phyloP scores from a whole-genome alignment of 2,797 vertebrate genomes.

The Pseudomugil gertrudae region DNA sequence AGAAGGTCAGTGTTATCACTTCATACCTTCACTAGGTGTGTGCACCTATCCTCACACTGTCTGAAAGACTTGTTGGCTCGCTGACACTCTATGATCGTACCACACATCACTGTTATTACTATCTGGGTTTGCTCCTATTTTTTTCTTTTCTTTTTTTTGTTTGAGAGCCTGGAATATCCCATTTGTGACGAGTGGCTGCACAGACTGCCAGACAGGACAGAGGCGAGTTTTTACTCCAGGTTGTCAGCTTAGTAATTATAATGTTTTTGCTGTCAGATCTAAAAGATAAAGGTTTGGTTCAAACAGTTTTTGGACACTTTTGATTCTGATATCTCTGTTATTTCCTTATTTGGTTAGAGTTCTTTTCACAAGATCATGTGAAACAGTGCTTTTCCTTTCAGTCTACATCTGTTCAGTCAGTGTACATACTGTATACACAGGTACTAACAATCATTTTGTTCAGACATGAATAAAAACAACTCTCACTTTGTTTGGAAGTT shows the following conservation, averaged over 20 bases:
- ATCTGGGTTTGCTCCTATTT: neutral
- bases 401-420: conserved; percentile 5
- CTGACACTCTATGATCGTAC: conserved; percentile 34
- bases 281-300: too few species aligned
- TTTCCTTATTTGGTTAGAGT: conserved; percentile 11
- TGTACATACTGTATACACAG: too few species aligned
- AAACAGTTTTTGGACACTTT: neutral
- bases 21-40: conserved; percentile 29
- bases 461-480: neutral
- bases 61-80: conserved; percentile 19
- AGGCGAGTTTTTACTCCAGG: neutral
- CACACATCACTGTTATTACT: conserved; percentile 21
- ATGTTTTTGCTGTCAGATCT: neutral
- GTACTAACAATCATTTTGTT: neutral
- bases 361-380: conserved; percentile 7
- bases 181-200: neutral
- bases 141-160: neutral
- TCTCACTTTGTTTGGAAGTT: neutral
- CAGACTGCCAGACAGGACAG: neutral
- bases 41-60: conserved; percentile 10
- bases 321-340: conserved; percentile 17
- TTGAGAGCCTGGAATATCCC: conserved; percentile 1
- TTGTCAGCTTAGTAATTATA: neutral
- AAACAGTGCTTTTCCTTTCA: conserved; percentile 6
- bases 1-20: conserved; percentile 70